A percentile compares a stretch with the other conserved stretches of the same genome.
Evolutionary conservation across 2,797 vertebrate genomes (phyloP).

Genomic region (Decapterus maruadsi): DNA sequence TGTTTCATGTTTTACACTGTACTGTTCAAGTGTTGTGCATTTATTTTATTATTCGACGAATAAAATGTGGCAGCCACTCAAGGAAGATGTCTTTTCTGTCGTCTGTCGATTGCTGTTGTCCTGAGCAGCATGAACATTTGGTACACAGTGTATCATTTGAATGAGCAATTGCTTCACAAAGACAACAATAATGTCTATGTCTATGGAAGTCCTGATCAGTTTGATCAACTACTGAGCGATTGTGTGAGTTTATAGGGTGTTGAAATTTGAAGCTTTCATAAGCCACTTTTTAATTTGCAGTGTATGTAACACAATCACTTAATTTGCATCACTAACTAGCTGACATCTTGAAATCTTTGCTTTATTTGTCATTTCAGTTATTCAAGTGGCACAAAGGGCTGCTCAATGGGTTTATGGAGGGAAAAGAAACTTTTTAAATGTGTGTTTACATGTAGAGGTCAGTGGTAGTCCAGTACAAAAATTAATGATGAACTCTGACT

Average conservation of each 20-base stretch:
- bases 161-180: constrained; percentile 4
- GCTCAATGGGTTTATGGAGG: not conserved
- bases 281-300: constrained; percentile 1
- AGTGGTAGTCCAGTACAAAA: not conserved
- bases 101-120: constrained; percentile 24
- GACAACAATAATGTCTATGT: constrained; percentile 4
- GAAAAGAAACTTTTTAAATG: not conserved
- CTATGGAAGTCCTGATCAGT: constrained; percentile 1
- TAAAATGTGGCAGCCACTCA: constrained; percentile 34
- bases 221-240: not conserved
- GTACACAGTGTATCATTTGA: not conserved
- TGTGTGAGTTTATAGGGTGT: not conserved
- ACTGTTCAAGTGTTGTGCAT: constrained; percentile 50
- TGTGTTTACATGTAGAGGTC: not conserved
- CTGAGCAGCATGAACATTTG: constrained; percentile 25
- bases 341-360: not conserved
- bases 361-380: not conserved
- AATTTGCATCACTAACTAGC: not conserved
- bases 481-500: not conserved
- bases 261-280: constrained; percentile 5
- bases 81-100: constrained; percentile 14
- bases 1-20: constrained; percentile 68
- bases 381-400: not conserved
- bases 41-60: constrained; percentile 46
- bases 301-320: not conserved